Evolutionary conservation across 2,797 vertebrate genomes (phyloP).

Genomic region (Channa striata): DNA sequence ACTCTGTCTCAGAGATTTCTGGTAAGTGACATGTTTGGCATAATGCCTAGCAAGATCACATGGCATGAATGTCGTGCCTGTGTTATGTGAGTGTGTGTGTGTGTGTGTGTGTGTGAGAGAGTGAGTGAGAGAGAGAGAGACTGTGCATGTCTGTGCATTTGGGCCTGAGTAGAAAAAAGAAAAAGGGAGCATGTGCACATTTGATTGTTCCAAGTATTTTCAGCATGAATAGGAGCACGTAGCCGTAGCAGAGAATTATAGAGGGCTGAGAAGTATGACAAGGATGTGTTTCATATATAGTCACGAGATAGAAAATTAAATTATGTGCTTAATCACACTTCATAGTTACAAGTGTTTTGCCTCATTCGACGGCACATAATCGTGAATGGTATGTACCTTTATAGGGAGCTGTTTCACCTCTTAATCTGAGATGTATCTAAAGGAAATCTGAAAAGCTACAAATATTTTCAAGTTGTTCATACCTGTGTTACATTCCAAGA

Average conservation of each 20-base stretch:
- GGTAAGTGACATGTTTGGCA: conserved; percentile 89
- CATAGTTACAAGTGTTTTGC: conserved; percentile 40
- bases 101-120: conserved; percentile 28
- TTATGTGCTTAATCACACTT: conserved; percentile 58
- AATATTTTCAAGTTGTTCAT: conserved; percentile 21
- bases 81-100: conserved; percentile 70
- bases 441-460: conserved; percentile 19
- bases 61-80: conserved; percentile 84
- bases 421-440: conserved; percentile 15
- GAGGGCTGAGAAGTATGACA: conserved; percentile 61
- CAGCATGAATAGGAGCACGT: conserved; percentile 76
- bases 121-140: conserved; percentile 20
- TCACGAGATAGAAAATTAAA: conserved; percentile 73
- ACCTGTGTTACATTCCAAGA: conserved; percentile 7
- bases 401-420: conserved; percentile 29
- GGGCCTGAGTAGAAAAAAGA: conserved; percentile 59
- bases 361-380: conserved; percentile 48
- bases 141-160: conserved; percentile 62
- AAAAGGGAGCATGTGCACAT: conserved; percentile 72
- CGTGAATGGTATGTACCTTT: conserved; percentile 33
- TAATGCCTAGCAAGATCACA: conserved; percentile 87
- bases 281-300: conserved; percentile 65
- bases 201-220: conserved; percentile 80
- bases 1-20: conserved; percentile 83
- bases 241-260: conserved; percentile 62